Conservation (phyloP, 2,888 invertebrate genomes). For the Carpatolechia fugitivella region DNA sequence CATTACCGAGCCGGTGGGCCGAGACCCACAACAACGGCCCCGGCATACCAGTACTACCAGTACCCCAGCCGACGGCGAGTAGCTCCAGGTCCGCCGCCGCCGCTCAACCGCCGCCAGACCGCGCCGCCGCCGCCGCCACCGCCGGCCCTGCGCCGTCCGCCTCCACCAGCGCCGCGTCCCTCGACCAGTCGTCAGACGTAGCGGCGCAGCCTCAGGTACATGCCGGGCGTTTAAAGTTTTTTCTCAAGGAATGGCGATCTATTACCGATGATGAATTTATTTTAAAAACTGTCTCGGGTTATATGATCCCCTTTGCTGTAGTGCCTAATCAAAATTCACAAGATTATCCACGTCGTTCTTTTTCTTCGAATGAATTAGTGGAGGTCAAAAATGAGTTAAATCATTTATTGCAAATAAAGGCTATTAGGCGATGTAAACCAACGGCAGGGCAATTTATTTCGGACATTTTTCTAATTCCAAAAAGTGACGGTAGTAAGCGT, state of each 20-base stretch:
- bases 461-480: constrained; percentile 14
- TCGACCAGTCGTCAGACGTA: not conserved
- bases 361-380: constrained; percentile 3
- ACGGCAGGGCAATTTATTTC: constrained; percentile 13
- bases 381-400: constrained; percentile 9
- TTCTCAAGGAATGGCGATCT: not conserved
- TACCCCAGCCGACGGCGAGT: too few species aligned
- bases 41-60: too few species aligned
- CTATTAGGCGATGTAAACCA: constrained; percentile 11
- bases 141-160: not conserved
- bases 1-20: too few species aligned
- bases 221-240: not conserved
- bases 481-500: constrained; percentile 7
- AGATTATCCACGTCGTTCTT: not conserved
- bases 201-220: not conserved
- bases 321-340: not conserved
- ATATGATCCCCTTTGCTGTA: constrained; percentile 8
- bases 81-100: not conserved
- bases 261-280: not conserved
- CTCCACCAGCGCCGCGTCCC: not conserved
- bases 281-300: constrained; percentile 11
- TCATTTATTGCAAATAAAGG: constrained; percentile 13
- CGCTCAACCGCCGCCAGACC: not conserved
- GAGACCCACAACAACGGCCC: too few species aligned
- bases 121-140: not conserved